Evolutionary conservation across 2,113 vertebrate genomes (phyloP).

Genomic region (Cricetomys ansorgei): DNA sequence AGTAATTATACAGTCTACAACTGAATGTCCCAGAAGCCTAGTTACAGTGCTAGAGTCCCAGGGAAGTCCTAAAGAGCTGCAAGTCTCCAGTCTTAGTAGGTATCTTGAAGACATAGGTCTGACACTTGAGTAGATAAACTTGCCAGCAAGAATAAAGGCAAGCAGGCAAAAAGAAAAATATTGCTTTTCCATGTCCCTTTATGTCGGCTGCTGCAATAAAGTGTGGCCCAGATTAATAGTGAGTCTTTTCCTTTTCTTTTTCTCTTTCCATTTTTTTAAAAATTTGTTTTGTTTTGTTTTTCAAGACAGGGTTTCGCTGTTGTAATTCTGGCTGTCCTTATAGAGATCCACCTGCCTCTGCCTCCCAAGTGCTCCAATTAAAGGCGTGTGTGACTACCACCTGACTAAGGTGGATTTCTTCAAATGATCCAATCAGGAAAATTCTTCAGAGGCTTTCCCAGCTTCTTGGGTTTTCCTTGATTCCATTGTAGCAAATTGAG

Average conservation of each 20-base stretch:
- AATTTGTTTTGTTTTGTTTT: too few species aligned
- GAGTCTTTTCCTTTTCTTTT: too few species aligned
- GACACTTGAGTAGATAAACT: not conserved
- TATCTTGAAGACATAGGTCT: not conserved
- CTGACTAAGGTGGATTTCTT: not conserved
- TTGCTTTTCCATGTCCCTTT: not conserved
- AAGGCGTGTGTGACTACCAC: too few species aligned
- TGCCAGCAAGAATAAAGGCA: not conserved
- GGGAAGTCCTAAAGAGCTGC: not conserved
- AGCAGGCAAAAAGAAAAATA: not conserved
- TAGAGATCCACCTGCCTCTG: too few species aligned
- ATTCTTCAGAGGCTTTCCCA: not conserved
- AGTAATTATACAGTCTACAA: not conserved
- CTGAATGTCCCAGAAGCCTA: not conserved
- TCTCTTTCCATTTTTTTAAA: too few species aligned
- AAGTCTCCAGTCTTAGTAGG: not conserved
- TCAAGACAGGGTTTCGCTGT: too few species aligned
- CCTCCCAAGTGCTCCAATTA: too few species aligned
- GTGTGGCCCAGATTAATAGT: not conserved
- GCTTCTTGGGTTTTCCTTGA: not conserved
- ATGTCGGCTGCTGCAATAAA: not conserved
- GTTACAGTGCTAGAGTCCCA: not conserved
- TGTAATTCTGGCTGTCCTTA: too few species aligned
- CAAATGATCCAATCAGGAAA: not conserved
- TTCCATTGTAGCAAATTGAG: not conserved